Evolutionary conservation across 2,797 vertebrate genomes (phyloP).

Genomic region (Dendrocincla fuliginosa): DNA sequence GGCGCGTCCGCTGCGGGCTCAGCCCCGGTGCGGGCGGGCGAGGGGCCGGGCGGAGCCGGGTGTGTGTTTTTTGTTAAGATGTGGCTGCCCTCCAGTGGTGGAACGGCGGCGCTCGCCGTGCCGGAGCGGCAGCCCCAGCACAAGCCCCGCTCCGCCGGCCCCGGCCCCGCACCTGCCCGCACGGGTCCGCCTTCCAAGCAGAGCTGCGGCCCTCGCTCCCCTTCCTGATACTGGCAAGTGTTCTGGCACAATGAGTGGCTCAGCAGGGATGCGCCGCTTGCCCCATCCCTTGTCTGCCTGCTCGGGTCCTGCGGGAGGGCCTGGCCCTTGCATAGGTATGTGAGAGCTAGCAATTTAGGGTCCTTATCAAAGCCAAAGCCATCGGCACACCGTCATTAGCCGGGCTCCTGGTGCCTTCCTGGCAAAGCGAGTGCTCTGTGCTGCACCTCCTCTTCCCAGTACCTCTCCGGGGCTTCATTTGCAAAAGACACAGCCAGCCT

Average conservation of each 20-base stretch:
- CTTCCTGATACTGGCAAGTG: neutral
- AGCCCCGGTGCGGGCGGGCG: neutral
- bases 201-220: fast-evolving
- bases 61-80: neutral
- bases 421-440: neutral
- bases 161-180: neutral
- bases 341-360: neutral
- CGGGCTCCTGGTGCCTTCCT: neutral
- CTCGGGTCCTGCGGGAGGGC: neutral
- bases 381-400: neutral
- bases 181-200: neutral
- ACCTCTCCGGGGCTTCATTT: neutral
- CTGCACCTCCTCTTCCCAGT: neutral
- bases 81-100: constrained; percentile 80
- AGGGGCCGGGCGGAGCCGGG: neutral
- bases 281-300: neutral
- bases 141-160: neutral
- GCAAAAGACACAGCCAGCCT: neutral
- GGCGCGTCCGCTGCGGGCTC: neutral
- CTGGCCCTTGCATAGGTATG: neutral
- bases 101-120: constrained; percentile 34
- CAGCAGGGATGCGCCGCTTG: neutral
- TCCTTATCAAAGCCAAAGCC: neutral
- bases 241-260: fast-evolving
- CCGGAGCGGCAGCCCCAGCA: neutral